These are phyloP conservation scores for Listrodromus nycthemerus DNA, from an alignment of 2,888 invertebrate genomes.

Conservation along the genomic window DNA sequence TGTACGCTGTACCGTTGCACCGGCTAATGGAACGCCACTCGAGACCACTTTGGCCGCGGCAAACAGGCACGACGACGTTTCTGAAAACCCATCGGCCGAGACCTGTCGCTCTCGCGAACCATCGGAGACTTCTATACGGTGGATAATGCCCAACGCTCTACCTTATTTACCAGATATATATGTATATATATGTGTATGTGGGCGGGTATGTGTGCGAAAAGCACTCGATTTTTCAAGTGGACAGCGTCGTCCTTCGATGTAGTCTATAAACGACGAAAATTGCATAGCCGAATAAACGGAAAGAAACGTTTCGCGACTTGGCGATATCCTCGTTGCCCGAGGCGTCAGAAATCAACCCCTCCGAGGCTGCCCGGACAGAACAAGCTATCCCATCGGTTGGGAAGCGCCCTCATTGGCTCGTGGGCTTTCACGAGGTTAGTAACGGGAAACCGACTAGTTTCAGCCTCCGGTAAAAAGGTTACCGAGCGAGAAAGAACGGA, in stretches of 20 bases:
- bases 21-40: slow-evolving; percentile 83
- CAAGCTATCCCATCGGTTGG: slow-evolving; percentile 2
- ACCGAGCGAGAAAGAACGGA: slow-evolving; percentile 64
- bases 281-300: slow-evolving; percentile 14
- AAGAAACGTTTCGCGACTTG: slow-evolving; percentile 19
- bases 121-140: slow-evolving; percentile 12
- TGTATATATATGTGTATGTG: background rate
- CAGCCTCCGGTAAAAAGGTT: slow-evolving; percentile 21
- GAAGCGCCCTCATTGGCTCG: slow-evolving; percentile 69
- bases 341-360: slow-evolving; percentile 46
- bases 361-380: slow-evolving; percentile 1
- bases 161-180: slow-evolving; percentile 36
- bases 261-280: slow-evolving; percentile 30
- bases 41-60: slow-evolving; percentile 83
- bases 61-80: slow-evolving; percentile 82
- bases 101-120: slow-evolving; percentile 59
- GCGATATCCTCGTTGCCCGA: slow-evolving; percentile 27
- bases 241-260: slow-evolving; percentile 51
- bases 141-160: slow-evolving; percentile 11
- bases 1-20: slow-evolving; percentile 64
- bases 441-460: slow-evolving; percentile 72
- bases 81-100: slow-evolving; percentile 80
- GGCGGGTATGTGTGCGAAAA: slow-evolving; percentile 39
- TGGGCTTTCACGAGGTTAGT: slow-evolving; percentile 77
- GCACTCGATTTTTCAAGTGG: slow-evolving; percentile 51